phyloP scores from a whole-genome alignment of 1,140 invertebrate genomes.

The Plectrocnemia conspersa region DNA sequence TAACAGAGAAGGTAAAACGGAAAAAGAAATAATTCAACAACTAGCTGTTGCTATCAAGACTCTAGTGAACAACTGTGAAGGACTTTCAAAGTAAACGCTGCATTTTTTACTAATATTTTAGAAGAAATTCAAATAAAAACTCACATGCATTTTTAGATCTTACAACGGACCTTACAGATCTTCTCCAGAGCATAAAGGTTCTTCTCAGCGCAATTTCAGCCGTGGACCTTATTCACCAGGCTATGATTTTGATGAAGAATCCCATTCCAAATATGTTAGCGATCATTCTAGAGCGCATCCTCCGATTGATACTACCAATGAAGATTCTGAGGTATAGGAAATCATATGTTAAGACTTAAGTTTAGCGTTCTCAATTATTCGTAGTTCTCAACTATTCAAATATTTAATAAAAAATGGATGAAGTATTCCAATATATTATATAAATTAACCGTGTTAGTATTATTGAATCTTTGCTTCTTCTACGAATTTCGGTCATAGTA shows the following conservation, averaged over 20 bases:
- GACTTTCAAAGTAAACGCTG: constrained; percentile 75
- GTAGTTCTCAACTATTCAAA: too few species aligned
- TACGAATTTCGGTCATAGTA: too few species aligned
- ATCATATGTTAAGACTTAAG: background rate
- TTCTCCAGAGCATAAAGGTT: constrained; percentile 81
- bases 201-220: constrained; percentile 75
- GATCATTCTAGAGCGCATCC: constrained; percentile 60
- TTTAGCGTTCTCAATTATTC: too few species aligned
- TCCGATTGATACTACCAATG: constrained; percentile 50
- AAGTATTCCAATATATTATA: too few species aligned
- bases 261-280: constrained; percentile 77
- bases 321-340: constrained; percentile 68
- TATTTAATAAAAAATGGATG: too few species aligned
- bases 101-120: constrained; percentile 8
- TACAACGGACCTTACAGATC: constrained; percentile 87
- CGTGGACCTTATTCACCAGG: constrained; percentile 71
- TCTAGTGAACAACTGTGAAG: constrained; percentile 93
- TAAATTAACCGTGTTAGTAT: too few species aligned
- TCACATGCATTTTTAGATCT: constrained; percentile 58
- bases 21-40: constrained; percentile 92
- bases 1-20: constrained; percentile 81
- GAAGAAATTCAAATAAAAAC: background rate
- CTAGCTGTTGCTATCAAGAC: constrained; percentile 93
- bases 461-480: background rate
- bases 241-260: constrained; percentile 84